Conservation (phyloP, 2,888 invertebrate genomes). For the Antheraea yamamai region DNA sequence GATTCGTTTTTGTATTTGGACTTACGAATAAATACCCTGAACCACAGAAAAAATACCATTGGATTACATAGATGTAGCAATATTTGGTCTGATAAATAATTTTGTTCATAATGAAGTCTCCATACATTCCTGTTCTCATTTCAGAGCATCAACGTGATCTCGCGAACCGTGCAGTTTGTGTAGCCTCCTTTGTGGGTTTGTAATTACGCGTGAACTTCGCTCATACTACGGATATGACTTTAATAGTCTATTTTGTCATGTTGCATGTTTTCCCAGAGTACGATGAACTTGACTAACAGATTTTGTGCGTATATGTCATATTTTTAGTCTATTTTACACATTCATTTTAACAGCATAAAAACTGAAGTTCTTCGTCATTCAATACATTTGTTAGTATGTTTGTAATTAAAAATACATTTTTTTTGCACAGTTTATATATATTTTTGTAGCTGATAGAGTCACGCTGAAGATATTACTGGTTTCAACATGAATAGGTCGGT, state of each 20-base stretch:
- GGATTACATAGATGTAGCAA: no score
- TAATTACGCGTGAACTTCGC: slow-evolving; percentile 34
- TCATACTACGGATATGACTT: slow-evolving; percentile 15
- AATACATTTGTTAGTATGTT: background rate
- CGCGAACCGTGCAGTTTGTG: slow-evolving; percentile 20
- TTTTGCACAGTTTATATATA: no score
- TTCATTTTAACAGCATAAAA: background rate
- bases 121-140: slow-evolving; percentile 17
- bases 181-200: slow-evolving; percentile 35
- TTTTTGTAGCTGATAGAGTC: no score
- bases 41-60: no score
- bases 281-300: background rate
- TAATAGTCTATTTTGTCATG: slow-evolving; percentile 11
- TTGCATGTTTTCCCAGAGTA: background rate
- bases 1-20: no score
- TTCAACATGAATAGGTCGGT: no score
- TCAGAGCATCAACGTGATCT: slow-evolving; percentile 20
- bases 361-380: background rate
- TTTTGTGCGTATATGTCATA: background rate
- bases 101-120: background rate
- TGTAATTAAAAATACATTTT: no score
- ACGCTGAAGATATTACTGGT: no score
- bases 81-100: background rate
- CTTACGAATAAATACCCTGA: no score
- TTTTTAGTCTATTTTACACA: background rate